A percentile compares a stretch with the other conserved stretches of the same genome.
These are phyloP conservation scores for Takifugu flavidus DNA, from an alignment of 2,113 vertebrate genomes.

Conservation along the genomic window DNA sequence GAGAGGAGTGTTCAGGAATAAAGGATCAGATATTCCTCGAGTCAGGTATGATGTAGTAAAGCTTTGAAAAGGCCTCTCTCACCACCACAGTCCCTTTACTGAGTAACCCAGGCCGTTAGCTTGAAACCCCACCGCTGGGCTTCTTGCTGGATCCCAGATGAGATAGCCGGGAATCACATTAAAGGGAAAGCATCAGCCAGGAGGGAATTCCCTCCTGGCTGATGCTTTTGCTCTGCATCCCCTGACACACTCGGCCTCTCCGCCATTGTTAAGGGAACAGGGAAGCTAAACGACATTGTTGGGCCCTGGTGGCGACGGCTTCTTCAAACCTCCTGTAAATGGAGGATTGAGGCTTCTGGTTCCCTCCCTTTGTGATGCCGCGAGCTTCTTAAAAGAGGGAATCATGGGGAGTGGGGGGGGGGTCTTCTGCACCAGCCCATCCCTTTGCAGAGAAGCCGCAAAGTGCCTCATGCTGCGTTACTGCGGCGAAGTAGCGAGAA, in stretches of 20 bases:
- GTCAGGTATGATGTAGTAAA: conserved; percentile 63
- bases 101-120: conserved; percentile 52
- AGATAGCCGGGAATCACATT: conserved; percentile 61
- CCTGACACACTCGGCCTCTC: conserved; percentile 43
- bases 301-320: conserved; percentile 58
- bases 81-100: conserved; percentile 41
- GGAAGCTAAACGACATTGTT: conserved; percentile 56
- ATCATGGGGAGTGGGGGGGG: conserved; percentile 30
- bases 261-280: conserved; percentile 60
- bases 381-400: conserved; percentile 52
- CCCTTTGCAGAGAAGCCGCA: conserved; percentile 27
- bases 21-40: conserved; percentile 54
- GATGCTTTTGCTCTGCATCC: conserved; percentile 62
- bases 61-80: conserved; percentile 43
- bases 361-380: conserved; percentile 59
- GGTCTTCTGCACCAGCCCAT: conserved; percentile 22
- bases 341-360: conserved; percentile 55
- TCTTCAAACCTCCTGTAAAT: conserved; percentile 70
- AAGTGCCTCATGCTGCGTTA: conserved; percentile 52
- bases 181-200: conserved; percentile 59
- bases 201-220: conserved; percentile 49
- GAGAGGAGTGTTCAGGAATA: conserved; percentile 57
- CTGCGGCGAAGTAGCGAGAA: conserved; percentile 30
- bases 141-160: conserved; percentile 42
- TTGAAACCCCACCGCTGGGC: conserved; percentile 28